Base-by-base conservation (phyloP, 2,888 invertebrate species). In the Lagria hirta region DNA sequence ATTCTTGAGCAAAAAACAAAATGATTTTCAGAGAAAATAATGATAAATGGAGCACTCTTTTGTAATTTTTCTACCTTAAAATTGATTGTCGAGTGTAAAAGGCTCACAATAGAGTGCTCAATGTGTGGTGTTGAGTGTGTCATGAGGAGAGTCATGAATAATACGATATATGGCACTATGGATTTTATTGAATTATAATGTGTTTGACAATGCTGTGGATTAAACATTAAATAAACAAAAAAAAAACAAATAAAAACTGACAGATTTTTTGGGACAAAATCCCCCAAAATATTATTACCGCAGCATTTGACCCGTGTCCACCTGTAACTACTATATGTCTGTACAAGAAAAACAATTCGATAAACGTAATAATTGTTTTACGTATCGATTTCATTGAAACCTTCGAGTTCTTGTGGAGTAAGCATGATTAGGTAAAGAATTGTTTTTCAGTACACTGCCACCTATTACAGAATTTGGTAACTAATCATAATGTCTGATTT, bases 141-240 rank as follows among this genome's bases (percentile, higher is more conserved):
- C 6, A 37, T 36, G 38, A 44, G 36, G 38, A 13, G 12, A 28
- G 17, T 34, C 12, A 64, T 62, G 65, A 63, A 64, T 62, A 65
- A 65, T 60, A 65, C 68, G 66, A 67, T 66, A 63, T 70, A 71
- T 71, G 71, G 71, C 71, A 71, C 71, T 71, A 71, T 70, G 71
- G 67, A 70, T 69, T 70, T 70, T 70, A 70, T 70, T 70, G 63
- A 70, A 65, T 66, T 69, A 68, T 65, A 69, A 68, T 69, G 70
- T 70, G 68, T 68, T 64, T 66, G 68, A 69, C 69, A 70, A 69
- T 69, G 68, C 67, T 62, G 67, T 66, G 66, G 64, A 60, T 63
- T 65, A 64, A 55, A 59, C 50, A 58, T 49, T 57, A 58, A 58
- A 61, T 56, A 37, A 38, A n/a, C n/a, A 22, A 18, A 44, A 44